phyloP scores from a whole-genome alignment of 2,888 invertebrate genomes.

The Diloba caeruleocephala region DNA sequence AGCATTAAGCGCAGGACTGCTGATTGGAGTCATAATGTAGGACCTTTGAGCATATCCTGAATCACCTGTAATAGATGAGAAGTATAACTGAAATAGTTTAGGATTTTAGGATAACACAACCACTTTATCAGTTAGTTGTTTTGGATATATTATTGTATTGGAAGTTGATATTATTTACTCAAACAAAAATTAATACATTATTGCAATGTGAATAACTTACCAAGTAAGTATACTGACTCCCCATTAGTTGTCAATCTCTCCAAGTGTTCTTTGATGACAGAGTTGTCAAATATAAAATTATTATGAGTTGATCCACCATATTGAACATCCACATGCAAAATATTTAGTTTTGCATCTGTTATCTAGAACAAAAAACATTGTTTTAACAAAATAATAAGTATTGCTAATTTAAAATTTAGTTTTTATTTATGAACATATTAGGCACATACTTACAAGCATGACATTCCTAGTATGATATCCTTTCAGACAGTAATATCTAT shows the following conservation, averaged over 20 bases:
- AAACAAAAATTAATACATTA: not conserved
- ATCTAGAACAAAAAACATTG: conserved; percentile 14
- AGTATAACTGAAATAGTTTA: too few relatives aligned
- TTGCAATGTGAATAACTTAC: not conserved
- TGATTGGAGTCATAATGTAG: conserved; percentile 7
- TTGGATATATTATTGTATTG: too few relatives aligned
- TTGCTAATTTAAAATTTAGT: too few relatives aligned
- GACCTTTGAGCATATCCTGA: conserved; percentile 12
- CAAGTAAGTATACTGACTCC: conserved; percentile 1
- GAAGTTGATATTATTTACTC: too few relatives aligned
- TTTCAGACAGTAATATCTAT: conserved; percentile 20
- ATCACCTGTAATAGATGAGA: conserved; percentile 14
- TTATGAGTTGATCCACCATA: conserved; percentile 23
- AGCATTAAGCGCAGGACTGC: not conserved
- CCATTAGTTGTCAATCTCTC: not conserved
- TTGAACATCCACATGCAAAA: conserved; percentile 20
- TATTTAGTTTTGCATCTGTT: conserved; percentile 11
- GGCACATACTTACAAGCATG: too few relatives aligned
- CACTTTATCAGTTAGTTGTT: too few relatives aligned
- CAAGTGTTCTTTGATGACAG: not conserved
- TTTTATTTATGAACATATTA: too few relatives aligned
- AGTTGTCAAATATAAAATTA: conserved; percentile 3
- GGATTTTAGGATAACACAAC: too few relatives aligned
- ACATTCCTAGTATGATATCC: conserved; percentile 18
- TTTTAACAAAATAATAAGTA: too few relatives aligned